A percentile compares a stretch with the other conserved stretches of the same genome.
These are phyloP conservation scores for Sycon ciliatum DNA, from an alignment of 37 sponge, comb jelly and placozoan genomes.

Conservation along the genomic window DNA sequence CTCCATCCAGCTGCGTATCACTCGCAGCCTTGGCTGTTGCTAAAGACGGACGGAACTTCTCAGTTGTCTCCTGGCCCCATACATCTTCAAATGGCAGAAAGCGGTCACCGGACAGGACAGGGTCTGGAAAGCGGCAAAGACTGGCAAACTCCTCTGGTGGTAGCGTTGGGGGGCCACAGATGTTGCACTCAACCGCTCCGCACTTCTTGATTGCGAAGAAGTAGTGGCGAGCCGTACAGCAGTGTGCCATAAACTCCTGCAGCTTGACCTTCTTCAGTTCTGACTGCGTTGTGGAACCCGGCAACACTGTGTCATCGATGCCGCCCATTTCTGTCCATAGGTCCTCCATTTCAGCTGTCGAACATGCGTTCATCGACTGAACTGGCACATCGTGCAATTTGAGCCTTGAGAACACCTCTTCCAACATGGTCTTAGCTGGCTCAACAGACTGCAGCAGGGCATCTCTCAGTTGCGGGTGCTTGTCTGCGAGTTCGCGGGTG, in stretches of 20 bases:
- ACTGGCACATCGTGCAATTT: conserved; percentile 19
- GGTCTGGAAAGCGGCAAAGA: not conserved
- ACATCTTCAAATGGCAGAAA: too few relatives aligned
- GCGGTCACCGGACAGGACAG: too few relatives aligned
- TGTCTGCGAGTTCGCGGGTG: not conserved
- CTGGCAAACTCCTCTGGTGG: not conserved
- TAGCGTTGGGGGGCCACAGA: not conserved
- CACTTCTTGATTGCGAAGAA: conserved; percentile 11
- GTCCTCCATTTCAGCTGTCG: too few relatives aligned
- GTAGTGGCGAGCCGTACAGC: not conserved
- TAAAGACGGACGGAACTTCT: too few relatives aligned
- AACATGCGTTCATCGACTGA: too few relatives aligned
- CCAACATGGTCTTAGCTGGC: not conserved
- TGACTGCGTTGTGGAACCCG: too few relatives aligned
- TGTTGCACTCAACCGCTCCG: not conserved
- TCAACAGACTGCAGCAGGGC: not conserved
- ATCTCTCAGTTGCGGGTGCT: not conserved
- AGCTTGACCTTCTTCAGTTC: too few relatives aligned
- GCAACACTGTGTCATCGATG: too few relatives aligned
- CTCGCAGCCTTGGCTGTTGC: too few relatives aligned
- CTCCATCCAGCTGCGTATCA: too few relatives aligned
- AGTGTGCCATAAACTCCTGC: not conserved
- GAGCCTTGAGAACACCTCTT: not conserved
- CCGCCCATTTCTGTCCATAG: too few relatives aligned
- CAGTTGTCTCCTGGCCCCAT: too few relatives aligned